phyloP scores from a whole-genome alignment of 2,888 invertebrate species.

The Mechanitis messenoides region DNA sequence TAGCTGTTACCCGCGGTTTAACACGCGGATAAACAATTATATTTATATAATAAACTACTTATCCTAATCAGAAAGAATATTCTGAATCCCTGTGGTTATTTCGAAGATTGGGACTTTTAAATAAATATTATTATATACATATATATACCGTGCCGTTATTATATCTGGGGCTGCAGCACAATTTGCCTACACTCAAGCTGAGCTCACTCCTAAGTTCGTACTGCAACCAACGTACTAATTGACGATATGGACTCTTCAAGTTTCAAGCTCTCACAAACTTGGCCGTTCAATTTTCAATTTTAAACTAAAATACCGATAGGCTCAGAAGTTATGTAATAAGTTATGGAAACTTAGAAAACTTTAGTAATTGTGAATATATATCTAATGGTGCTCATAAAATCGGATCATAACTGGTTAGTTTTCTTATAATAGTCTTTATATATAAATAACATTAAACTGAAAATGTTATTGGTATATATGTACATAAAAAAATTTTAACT shows the following conservation, averaged over 20 bases:
- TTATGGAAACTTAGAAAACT: slow-evolving; percentile 31
- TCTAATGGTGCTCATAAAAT: too few species aligned
- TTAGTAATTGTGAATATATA: not conserved
- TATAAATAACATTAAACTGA: too few species aligned
- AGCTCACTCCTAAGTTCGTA: slow-evolving; percentile 25
- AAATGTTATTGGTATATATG: too few species aligned
- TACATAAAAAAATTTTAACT: too few species aligned
- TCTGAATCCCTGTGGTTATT: too few species aligned
- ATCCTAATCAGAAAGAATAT: too few species aligned
- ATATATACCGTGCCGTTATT: slow-evolving; percentile 4
- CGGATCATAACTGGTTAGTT: too few species aligned
- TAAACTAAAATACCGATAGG: slow-evolving; percentile 54
- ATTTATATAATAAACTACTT: too few species aligned
- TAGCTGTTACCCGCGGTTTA: too few species aligned
- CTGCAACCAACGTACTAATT: slow-evolving; percentile 55
- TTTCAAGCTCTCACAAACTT: slow-evolving; percentile 53
- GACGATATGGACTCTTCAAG: slow-evolving; percentile 64
- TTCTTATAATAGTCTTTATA: too few species aligned
- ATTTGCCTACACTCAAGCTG: slow-evolving; percentile 22
- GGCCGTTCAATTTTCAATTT: slow-evolving; percentile 60
- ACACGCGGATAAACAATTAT: too few species aligned
- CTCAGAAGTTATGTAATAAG: slow-evolving; percentile 55
- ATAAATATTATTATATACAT: not conserved
- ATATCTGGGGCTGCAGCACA: slow-evolving; percentile 21
- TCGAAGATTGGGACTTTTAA: too few species aligned